Base-by-base conservation (phyloP, 2,888 invertebrate species). In the Spialia ferax region DNA sequence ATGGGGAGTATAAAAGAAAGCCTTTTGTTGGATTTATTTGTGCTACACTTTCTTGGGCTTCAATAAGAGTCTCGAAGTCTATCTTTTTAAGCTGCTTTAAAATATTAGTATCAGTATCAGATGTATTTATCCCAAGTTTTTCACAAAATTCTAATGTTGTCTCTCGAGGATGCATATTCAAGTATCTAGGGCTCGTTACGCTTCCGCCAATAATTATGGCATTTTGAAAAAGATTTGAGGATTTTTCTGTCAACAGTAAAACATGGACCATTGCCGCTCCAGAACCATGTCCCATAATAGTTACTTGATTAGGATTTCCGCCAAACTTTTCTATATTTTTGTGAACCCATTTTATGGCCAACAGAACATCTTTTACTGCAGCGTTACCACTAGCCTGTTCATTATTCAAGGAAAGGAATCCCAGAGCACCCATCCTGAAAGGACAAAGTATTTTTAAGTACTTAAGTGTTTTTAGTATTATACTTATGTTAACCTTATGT, bases 241-340 rank as follows among this genome's bases (percentile, higher is more conserved):
- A 45, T 23, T 57, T 42, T 11, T 64, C 48, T 2, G 56, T 48
- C 11, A 57, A 13, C 15, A 64, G 22, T 0, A 64, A 7, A 0
- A 23, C 13, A 15, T 57, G 32, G 2, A n/a, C 23, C 2, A 64
- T 48, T 3, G 35, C 64, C 32, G 64, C 29, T 10, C 56, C 64
- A 0, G 64, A 13, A 3, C 32, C 45, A 1, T 23, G 22, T 15
- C 64, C 64, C 15, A 15, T 35, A 1, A 64, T 23, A 5, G 64
- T 64, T 18, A 50, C 48, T 29, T 35, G n/a, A 13, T 48, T 64
- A 0, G 64, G 56, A 13, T 57, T 35, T 4, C 64, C 64, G 3
- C 64, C 64, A 10, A 64, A 64, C 0, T 57, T 22, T n/a, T 15
- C 11, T 20, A 63, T 63, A 23, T 55, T 63, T 2, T 42, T 20